Evolutionary conservation across 2,888 invertebrate genomes (phyloP), one percentile per base, ranked within the genome.

Genomic region (Unio pictorum): DNA sequence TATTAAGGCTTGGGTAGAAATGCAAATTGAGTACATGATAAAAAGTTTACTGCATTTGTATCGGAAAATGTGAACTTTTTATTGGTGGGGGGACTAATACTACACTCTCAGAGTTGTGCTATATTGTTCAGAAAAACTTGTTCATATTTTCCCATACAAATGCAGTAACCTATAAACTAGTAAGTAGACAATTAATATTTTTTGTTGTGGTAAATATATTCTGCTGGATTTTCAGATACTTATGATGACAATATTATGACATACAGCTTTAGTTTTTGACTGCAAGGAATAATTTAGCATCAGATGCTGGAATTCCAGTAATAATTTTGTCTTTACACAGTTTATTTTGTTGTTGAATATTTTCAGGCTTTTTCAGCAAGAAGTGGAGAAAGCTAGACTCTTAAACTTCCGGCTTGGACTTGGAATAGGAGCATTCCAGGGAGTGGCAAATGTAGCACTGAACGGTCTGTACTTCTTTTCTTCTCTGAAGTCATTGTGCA

Each of bases 391-490:
- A 67, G 94, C 96, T 0, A 93, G 94, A 8, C 88, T 90, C 0
- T 90, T 96, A 60, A 95, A 95, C 78, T 94, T 95, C 90, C 92
- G 93, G 81, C 91, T 99, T 8, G 98, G 97, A 1, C 91, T 95
- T 69, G 98, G 98, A 1, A 97, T 99, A 75, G 98, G 96, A 0
- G 85, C 96, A 65, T 98, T 98, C 89, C 98, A 92, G 81, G 91
- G 90, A 55, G 93, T 96, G 6, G 95, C 96, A 18, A 97, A 96
- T 88, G 76, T 92, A 4, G 91, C 91, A 66, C 84, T 92, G n/a
- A 92, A 92, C 87, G 91, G 92, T 91, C 77, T 61, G 75, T 73
- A 20, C 11, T 23, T 23, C 23, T n/a, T 59, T 23, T 59, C 18
- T 15, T 59, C 11, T 2, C 59, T 17, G 8, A 15, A 45, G 11